phyloP scores from a whole-genome alignment of 2,113 vertebrate species.

The Oriolus oriolus region DNA sequence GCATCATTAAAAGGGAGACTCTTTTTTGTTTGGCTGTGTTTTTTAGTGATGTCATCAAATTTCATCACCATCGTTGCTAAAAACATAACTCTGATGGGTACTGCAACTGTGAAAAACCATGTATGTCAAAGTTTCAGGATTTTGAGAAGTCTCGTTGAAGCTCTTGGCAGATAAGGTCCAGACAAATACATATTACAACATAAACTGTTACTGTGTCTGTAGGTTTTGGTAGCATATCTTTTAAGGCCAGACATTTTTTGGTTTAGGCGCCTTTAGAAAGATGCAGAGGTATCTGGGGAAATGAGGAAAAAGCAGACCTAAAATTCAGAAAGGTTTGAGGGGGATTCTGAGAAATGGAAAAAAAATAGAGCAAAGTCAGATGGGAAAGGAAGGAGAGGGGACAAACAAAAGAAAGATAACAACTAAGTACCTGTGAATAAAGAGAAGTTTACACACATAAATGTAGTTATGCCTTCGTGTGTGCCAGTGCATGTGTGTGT shows the following conservation, averaged over 20 bases:
- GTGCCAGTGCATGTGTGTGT: not conserved
- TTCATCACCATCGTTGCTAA: not conserved
- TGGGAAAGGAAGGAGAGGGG: not conserved
- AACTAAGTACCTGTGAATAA: not conserved
- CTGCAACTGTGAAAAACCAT: not conserved
- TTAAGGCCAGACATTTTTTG: not conserved
- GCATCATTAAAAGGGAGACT: not conserved
- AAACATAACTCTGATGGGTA: not conserved
- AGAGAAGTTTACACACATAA: not conserved
- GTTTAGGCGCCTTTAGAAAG: not conserved
- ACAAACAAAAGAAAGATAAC: not conserved
- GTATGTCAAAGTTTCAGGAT: not conserved
- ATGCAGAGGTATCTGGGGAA: not conserved
- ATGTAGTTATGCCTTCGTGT: not conserved
- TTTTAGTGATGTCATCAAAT: not conserved
- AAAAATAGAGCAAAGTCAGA: not conserved
- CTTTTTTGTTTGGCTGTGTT: not conserved
- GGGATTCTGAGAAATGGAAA: not conserved
- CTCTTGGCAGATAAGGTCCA: not conserved
- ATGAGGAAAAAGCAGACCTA: not conserved
- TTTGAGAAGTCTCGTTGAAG: not conserved
- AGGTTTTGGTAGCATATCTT: not conserved
- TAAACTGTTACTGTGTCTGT: not conserved
- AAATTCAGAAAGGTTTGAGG: not conserved
- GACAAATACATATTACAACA: not conserved